These are phyloP conservation scores for Hylia prasina DNA, from an alignment of 2,113 vertebrate species.

Conservation along the genomic window DNA sequence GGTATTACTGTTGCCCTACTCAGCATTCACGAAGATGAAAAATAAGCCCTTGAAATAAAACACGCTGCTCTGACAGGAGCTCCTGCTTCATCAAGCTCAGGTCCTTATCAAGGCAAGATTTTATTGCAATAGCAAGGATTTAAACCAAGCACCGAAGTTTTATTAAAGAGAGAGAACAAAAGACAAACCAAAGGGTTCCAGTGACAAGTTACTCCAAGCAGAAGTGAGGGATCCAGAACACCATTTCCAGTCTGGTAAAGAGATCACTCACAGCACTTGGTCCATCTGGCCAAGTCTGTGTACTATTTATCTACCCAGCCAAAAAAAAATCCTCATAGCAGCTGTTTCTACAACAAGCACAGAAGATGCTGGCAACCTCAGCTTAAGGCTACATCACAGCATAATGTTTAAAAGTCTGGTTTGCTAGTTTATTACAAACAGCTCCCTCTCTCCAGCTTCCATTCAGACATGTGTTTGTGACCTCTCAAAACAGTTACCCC, in stretches of 20 bases:
- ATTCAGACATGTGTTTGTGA: not conserved
- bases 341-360: not conserved
- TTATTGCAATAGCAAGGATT: not conserved
- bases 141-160: not conserved
- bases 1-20: not conserved
- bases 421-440: not conserved
- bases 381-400: not conserved
- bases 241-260: not conserved
- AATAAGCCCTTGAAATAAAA: not conserved
- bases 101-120: not conserved
- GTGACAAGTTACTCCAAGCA: not conserved
- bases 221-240: not conserved
- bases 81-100: not conserved
- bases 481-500: not conserved
- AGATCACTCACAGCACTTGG: not conserved
- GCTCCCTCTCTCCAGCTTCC: not conserved
- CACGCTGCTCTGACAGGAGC: not conserved
- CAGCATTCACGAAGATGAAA: not conserved
- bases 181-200: not conserved
- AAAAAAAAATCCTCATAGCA: not conserved
- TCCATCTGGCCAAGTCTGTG: not conserved
- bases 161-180: not conserved
- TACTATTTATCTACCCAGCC: not conserved
- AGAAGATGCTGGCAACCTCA: not conserved
- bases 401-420: not conserved